Base-by-base conservation (phyloP, 2,113 vertebrate genomes). In the Trichechus manatus region DNA sequence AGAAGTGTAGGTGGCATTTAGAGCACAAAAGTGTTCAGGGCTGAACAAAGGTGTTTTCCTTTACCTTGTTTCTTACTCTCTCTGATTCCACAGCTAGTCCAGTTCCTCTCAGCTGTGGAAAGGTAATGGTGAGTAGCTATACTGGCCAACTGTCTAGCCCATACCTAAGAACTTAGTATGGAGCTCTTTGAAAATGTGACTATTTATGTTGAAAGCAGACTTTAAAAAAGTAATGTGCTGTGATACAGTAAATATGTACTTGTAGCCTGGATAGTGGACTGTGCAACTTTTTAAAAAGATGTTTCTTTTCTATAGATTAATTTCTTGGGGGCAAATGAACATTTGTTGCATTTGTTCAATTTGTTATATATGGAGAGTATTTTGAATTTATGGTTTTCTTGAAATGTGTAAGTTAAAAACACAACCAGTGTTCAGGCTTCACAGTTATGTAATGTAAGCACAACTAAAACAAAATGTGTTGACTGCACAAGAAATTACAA, bases 371-470 rank as follows among this genome's bases (percentile, higher is more conserved):
- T 10, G 64, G 97, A 96, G 72, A 97, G 47, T 94, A 93, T 94
- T 97, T 96, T 72, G 68, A 93, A 98, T 90, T 85, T 78, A 31
- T 33, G 93, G 56, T 95, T 98, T 95, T 80, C 91, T 89, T 77
- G 70, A 92, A 91, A 42, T 9, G 0, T 75, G 88, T 56, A 88
- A 92, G 11, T 95, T 87, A 93, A 80, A 98, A 94, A 96, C 81
- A 95, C 59, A 15, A 23, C 59, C 91, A 4, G 20, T 11, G 6
- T 94, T 96, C 87, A 42, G 97, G 95, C 97, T 91, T 94, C 53
- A 10, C 25, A 20, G 93, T 86, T 96, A 31, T 59, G 25, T 95
- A 95, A 74, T 31, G 70, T 94, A 98, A 99, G 99, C 98, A 98
- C 98, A 98, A 98, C 96, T 83, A 20, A 29, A 89, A 79, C 77